Percentiles rank a stretch among this genome's conserved stretches.
These are phyloP conservation scores for Boloria selene DNA, from an alignment of 2,888 invertebrate species.

Conservation along the genomic window DNA sequence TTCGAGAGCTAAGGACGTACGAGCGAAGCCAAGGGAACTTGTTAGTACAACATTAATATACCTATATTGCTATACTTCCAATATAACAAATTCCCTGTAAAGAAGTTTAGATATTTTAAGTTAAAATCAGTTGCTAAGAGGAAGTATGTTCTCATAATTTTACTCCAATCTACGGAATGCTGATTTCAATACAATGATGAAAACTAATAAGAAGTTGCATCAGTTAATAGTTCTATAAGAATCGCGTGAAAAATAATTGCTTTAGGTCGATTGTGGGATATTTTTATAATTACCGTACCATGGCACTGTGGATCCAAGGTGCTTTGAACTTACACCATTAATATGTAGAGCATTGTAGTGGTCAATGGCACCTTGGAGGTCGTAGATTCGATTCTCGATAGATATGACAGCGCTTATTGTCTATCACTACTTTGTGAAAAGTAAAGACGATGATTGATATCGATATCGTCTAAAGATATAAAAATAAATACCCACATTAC, in stretches of 20 bases:
- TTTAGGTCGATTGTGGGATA: conserved; percentile 13
- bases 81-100: neutral
- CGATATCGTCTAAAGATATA: too few relatives aligned
- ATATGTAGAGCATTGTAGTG: too few relatives aligned
- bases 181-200: conserved; percentile 23
- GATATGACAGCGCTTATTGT: too few relatives aligned
- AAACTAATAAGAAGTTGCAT: conserved; percentile 26
- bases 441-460: too few relatives aligned
- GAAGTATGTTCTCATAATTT: conserved; percentile 8
- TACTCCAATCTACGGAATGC: conserved; percentile 7
- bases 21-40: too few relatives aligned
- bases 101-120: too few relatives aligned
- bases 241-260: conserved; percentile 25
- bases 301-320: neutral
- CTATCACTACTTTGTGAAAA: too few relatives aligned
- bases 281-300: conserved; percentile 20
- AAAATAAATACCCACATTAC: too few relatives aligned
- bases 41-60: too few relatives aligned
- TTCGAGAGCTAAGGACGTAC: too few relatives aligned
- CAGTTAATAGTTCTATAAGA: conserved; percentile 21
- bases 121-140: conserved; percentile 6
- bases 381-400: too few relatives aligned
- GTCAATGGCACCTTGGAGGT: too few relatives aligned
- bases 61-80: neutral
- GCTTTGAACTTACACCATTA: neutral